Percentiles rank a stretch among this genome's conserved stretches.
phyloP scores from a whole-genome alignment of 2,797 vertebrate species.

The Sebastes melanostomus region DNA sequence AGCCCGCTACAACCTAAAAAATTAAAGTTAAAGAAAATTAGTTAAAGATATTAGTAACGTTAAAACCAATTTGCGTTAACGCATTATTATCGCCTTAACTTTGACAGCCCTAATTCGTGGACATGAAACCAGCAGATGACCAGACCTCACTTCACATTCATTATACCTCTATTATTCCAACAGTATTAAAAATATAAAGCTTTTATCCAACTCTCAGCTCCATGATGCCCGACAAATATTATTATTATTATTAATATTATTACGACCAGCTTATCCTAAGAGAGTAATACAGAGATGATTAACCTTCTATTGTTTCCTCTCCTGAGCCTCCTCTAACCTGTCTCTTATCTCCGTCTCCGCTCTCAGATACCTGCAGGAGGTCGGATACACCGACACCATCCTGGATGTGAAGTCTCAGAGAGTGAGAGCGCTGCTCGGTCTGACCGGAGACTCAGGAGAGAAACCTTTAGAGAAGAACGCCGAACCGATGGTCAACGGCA shows the following conservation, averaged over 20 bases:
- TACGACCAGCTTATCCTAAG: background rate
- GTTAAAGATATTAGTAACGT: no score
- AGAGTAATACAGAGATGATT: background rate
- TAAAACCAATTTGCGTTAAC: no score
- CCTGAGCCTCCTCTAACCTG: background rate
- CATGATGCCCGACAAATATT: no score
- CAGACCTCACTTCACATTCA: rapidly evolving
- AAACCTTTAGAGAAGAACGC: constrained; percentile 81
- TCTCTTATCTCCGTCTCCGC: background rate
- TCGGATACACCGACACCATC: constrained; percentile 94
- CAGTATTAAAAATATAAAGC: no score
- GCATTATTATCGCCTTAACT: no score
- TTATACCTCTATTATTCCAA: no score
- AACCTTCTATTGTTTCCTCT: background rate
- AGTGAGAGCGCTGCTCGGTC: constrained; percentile 88
- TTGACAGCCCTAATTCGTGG: no score
- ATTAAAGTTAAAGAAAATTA: no score
- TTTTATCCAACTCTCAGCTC: no score
- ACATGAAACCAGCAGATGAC: no score
- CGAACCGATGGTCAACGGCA: constrained; percentile 92
- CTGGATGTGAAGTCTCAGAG: constrained; percentile 95
- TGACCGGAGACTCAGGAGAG: constrained; percentile 85
- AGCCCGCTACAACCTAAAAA: no score
- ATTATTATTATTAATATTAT: no score
- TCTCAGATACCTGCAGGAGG: constrained; percentile 93